A percentile compares a stretch with the other conserved stretches of the same genome.
Conservation (phyloP, 2,113 vertebrate genomes). For the Gymnarchus niloticus region DNA sequence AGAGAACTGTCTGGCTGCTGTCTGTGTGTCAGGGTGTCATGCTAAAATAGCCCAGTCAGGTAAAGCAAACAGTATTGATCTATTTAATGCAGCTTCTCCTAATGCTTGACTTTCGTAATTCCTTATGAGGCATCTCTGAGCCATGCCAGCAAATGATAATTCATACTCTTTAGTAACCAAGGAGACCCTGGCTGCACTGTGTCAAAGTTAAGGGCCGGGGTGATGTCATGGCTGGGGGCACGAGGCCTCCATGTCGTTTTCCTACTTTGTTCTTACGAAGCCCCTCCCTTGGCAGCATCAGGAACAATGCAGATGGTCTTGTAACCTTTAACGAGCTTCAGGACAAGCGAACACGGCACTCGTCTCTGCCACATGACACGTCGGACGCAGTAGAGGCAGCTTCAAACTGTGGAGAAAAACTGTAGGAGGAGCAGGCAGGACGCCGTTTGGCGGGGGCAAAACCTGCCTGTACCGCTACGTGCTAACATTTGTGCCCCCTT, state of each 20-base stretch:
- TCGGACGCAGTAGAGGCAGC: too few species aligned
- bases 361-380: background rate
- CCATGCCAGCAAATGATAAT: background rate
- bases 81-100: background rate
- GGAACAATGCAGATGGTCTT: background rate
- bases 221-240: background rate
- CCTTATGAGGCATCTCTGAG: background rate
- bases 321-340: background rate
- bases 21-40: background rate
- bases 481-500: too few species aligned
- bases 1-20: background rate
- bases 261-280: background rate
- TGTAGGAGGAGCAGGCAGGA: too few species aligned
- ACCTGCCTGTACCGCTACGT: too few species aligned
- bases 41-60: background rate
- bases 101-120: background rate
- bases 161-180: background rate
- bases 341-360: background rate
- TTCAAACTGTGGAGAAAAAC: too few species aligned
- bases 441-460: too few species aligned
- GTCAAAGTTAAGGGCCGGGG: background rate
- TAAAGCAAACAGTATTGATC: background rate
- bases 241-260: background rate
- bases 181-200: background rate
- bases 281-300: background rate